phyloP scores from a whole-genome alignment of 2,888 invertebrate species.

The Cactoblastis cactorum region DNA sequence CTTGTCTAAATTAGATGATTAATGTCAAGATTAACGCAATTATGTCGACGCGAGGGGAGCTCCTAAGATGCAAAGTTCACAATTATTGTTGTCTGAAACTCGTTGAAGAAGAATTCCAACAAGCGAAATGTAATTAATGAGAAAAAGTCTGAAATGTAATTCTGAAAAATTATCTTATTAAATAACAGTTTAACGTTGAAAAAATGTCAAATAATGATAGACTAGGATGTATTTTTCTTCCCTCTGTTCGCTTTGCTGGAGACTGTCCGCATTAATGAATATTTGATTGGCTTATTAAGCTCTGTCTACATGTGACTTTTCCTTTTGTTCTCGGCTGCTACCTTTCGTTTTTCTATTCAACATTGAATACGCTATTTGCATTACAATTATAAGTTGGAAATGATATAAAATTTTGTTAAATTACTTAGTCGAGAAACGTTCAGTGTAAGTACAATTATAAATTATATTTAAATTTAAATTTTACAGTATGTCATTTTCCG shows the following conservation, averaged over 20 bases:
- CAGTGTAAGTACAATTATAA: too few relatives aligned
- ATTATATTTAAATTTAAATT: too few relatives aligned
- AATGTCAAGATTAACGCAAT: slow-evolving; percentile 46
- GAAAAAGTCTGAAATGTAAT: slow-evolving; percentile 14
- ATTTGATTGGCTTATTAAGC: slow-evolving; percentile 68
- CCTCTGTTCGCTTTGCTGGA: slow-evolving; percentile 33
- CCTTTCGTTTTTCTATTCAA: slow-evolving; percentile 4
- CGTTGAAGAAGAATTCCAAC: neutral
- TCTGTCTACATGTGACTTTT: slow-evolving; percentile 32
- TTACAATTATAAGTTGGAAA: neutral
- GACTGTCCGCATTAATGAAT: slow-evolving; percentile 67
- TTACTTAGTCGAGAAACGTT: too few relatives aligned
- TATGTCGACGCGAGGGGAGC: slow-evolving; percentile 35
- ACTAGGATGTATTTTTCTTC: slow-evolving; percentile 30
- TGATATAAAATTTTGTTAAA: neutral
- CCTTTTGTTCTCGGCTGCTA: slow-evolving; percentile 26
- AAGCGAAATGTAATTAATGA: slow-evolving; percentile 15
- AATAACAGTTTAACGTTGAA: slow-evolving; percentile 10
- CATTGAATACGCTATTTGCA: slow-evolving; percentile 1
- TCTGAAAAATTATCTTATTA: neutral
- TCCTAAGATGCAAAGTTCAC: slow-evolving; percentile 27
- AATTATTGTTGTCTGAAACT: slow-evolving; percentile 29
- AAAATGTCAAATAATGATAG: slow-evolving; percentile 22
- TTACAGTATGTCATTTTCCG: too few relatives aligned
- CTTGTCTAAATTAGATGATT: slow-evolving; percentile 42